These are phyloP conservation scores for Agrilus biguttatus DNA, from an alignment of 2,888 invertebrate species.

Conservation along the genomic window DNA sequence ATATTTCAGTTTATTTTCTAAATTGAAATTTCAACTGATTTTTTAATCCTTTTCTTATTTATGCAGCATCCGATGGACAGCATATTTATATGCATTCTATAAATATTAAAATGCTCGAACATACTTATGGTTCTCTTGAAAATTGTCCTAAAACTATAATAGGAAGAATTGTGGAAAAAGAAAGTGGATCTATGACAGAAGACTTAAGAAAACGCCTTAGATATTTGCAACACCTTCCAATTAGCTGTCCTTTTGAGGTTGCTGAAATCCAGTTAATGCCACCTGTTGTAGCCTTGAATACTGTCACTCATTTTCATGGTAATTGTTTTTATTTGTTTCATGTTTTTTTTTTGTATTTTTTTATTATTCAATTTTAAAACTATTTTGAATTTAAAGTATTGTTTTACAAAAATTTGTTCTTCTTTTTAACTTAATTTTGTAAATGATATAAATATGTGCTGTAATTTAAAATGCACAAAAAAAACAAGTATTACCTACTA, in stretches of 20 bases:
- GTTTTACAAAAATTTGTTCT: no score
- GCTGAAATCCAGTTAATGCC: constrained; percentile 72
- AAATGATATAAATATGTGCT: neutral
- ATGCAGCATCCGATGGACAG: constrained; percentile 75
- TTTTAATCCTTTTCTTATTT: constrained; percentile 9
- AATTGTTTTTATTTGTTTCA: constrained; percentile 9
- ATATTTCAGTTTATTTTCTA: neutral
- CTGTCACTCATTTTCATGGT: constrained; percentile 58
- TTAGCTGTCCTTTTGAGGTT: constrained; percentile 80
- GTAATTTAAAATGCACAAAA: neutral
- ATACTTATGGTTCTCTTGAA: constrained; percentile 70
- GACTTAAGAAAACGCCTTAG: constrained; percentile 60
- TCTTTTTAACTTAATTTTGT: neutral
- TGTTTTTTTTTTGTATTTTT: neutral
- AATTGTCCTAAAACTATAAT: constrained; percentile 58
- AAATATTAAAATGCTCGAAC: constrained; percentile 79
- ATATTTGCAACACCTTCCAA: constrained; percentile 74
- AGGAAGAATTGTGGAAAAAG: constrained; percentile 76
- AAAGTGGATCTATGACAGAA: constrained; percentile 72
- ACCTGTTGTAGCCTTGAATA: constrained; percentile 53
- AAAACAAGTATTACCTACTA: neutral
- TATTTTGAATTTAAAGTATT: no score
- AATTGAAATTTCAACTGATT: neutral
- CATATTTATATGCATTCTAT: constrained; percentile 82
- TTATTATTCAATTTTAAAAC: neutral